These are phyloP conservation scores for Linepithema humile DNA, from an alignment of 1,140 invertebrate genomes.

Conservation along the genomic window DNA sequence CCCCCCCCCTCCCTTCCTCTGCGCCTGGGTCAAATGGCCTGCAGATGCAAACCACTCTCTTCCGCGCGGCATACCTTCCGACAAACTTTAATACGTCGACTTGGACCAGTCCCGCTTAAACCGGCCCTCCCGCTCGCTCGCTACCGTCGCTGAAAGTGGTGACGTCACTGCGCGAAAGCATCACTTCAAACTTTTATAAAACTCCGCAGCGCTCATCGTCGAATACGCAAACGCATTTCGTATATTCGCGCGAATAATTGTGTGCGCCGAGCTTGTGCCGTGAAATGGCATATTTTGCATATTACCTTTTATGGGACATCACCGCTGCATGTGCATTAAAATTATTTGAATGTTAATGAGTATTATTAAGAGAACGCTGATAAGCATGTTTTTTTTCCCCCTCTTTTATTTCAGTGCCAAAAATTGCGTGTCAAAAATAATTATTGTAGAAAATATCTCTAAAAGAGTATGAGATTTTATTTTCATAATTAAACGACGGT, in stretches of 20 bases:
- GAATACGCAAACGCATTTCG: slow-evolving; percentile 33
- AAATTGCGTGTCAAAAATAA: background rate
- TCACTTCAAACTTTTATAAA: slow-evolving; percentile 54
- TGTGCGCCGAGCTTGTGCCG: background rate
- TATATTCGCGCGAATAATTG: slow-evolving; percentile 38
- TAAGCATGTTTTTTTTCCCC: background rate
- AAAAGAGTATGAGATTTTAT: background rate
- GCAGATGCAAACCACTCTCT: slow-evolving; percentile 56
- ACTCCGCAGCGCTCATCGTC: slow-evolving; percentile 6
- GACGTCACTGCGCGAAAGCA: slow-evolving; percentile 32
- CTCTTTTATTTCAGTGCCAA: too few species aligned
- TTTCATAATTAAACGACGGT: background rate
- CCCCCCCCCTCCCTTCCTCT: too few species aligned
- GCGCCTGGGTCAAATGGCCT: slow-evolving; percentile 56
- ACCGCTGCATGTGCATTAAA: background rate
- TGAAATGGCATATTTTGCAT: slow-evolving; percentile 30
- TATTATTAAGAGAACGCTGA: background rate
- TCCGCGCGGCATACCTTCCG: slow-evolving; percentile 41
- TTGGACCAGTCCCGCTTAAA: slow-evolving; percentile 37
- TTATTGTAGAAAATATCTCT: background rate
- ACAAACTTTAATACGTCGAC: slow-evolving; percentile 51
- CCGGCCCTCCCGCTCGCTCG: too few species aligned
- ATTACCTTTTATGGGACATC: slow-evolving; percentile 15
- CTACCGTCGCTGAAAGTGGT: background rate
- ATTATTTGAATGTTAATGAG: slow-evolving; percentile 15